These are phyloP conservation scores for Solen grandis DNA, from an alignment of 1,140 invertebrate genomes.

Conservation along the genomic window DNA sequence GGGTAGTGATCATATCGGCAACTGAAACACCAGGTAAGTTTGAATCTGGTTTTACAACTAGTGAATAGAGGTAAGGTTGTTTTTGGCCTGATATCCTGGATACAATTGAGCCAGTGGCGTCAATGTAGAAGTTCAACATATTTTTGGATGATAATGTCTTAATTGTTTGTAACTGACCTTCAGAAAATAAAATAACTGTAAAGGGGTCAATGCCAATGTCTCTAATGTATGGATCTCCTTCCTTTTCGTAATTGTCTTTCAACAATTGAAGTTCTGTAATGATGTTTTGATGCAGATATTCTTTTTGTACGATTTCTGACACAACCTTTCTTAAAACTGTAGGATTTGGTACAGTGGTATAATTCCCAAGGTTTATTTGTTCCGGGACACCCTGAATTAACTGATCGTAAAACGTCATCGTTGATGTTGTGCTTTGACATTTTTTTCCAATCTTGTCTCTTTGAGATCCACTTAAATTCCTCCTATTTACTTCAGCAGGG, in stretches of 20 bases:
- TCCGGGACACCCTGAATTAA: neutral
- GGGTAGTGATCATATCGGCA: neutral
- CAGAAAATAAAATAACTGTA: neutral
- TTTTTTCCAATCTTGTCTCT: neutral
- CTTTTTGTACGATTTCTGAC: slow-evolving; percentile 1
- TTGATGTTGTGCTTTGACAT: neutral
- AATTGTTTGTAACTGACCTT: neutral
- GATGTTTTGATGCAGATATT: slow-evolving; percentile 16
- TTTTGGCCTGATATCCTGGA: neutral
- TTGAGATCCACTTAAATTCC: neutral
- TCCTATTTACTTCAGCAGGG: slow-evolving; percentile 5
- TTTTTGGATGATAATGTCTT: neutral
- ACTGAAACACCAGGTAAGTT: neutral
- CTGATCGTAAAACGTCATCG: slow-evolving; percentile 8
- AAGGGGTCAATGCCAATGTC: slow-evolving; percentile 14
- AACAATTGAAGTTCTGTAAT: slow-evolving; percentile 10
- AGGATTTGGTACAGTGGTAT: slow-evolving; percentile 6
- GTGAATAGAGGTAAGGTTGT: slow-evolving; percentile 1
- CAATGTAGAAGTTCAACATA: neutral
- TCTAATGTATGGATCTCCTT: neutral
- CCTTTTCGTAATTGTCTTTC: neutral
- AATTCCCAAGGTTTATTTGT: neutral
- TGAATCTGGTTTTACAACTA: neutral
- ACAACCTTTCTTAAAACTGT: slow-evolving; percentile 8
- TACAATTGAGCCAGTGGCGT: slow-evolving; percentile 7